Evolutionary conservation across 2,797 vertebrate species (phyloP), one percentile per base, ranked within the genome.

Genomic region (Poliocrania exsul): DNA sequence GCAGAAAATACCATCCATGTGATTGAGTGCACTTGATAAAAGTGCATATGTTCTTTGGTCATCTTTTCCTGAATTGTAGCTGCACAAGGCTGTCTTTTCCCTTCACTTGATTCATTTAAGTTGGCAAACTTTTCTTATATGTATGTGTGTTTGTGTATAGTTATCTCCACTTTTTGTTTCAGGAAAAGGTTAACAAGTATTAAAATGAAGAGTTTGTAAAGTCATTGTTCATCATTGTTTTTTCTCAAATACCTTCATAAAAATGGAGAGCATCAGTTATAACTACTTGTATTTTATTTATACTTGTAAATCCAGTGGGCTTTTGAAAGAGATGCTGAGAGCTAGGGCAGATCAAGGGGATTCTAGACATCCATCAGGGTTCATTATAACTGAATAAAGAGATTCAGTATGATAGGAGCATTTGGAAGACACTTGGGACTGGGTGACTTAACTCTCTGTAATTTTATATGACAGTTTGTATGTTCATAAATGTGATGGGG

Each of bases 401-500:
- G 74, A 96, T 96, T 90, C 13, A 56, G 29, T 79, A 38, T 95
- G 94, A 95, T 95, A 42, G 92, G 73, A 92, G 7, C 83, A 79
- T 94, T 95, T 96, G 94, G 93, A 93, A 93, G 90, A 66, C 90
- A 70, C 62, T 93, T 94, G 77, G 67, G 83, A 96, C 44, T 15
- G 28, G 15, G 51, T 96, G 80, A 73, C 33, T 86, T 83, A 37
- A 51, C 16, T 93, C 33, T 7, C 35, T 88, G 24, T 94, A 75
- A 91, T 75, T 66, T 18, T 80, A 8, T 72, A 12, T 94, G 88
- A 95, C 93, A 95, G 88, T 62, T 88, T 79, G 47, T 77, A 11
- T 66, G 73, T 69, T 95, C 80, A 84, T 40, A 66, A 71, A 89
- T 92, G 19, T 85, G 62, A 9, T 79, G 40, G 49, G 65, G 60